Percentiles rank a stretch among this genome's conserved stretches.
phyloP scores from a whole-genome alignment of 2,113 vertebrate species.

The Myrmophylax atrothorax region DNA sequence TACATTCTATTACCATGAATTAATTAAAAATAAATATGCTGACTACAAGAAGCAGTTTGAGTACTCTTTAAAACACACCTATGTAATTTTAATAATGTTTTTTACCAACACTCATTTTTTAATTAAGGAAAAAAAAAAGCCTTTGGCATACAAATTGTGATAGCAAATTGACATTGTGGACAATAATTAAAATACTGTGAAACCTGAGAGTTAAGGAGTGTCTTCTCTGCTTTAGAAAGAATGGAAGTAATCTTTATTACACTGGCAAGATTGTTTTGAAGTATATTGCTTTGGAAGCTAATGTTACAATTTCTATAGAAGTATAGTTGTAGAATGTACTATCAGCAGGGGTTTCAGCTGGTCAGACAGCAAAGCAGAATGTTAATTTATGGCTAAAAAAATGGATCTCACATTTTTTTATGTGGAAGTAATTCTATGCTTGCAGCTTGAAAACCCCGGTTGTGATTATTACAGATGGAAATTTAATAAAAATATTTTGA shows the following conservation, averaged over 20 bases:
- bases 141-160: not conserved
- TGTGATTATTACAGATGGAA: not conserved
- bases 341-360: not conserved
- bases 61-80: not conserved
- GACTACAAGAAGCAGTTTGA: not conserved
- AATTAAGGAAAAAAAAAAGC: not conserved
- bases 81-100: not conserved
- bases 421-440: not conserved
- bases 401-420: not conserved
- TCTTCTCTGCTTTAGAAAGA: not conserved
- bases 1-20: not conserved
- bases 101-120: not conserved
- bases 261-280: not conserved
- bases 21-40: not conserved
- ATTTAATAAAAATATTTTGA: not conserved
- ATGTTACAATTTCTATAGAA: not conserved
- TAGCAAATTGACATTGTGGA: not conserved
- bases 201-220: not conserved
- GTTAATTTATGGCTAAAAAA: not conserved
- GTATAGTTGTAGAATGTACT: not conserved
- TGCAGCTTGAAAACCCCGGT: not conserved
- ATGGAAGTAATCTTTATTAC: not conserved
- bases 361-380: not conserved
- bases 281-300: not conserved
- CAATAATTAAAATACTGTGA: not conserved